These are phyloP conservation scores for Rhea americana DNA, from an alignment of 2,113 vertebrate species.

Conservation along the genomic window DNA sequence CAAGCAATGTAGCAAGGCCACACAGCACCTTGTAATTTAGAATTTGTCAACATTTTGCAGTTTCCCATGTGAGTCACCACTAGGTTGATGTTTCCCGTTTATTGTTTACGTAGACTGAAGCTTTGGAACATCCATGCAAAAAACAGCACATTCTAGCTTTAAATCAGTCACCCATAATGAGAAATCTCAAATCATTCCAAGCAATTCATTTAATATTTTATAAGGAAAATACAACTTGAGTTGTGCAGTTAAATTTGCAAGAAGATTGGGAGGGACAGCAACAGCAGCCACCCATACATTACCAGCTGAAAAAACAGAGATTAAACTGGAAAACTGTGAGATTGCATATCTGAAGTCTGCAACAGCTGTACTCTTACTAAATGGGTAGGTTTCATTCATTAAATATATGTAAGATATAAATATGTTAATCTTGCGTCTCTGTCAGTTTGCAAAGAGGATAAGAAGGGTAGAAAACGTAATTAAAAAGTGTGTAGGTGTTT, in stretches of 20 bases:
- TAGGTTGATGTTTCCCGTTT: constrained; percentile 42
- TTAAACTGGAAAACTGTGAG: constrained; percentile 21
- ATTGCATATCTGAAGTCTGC: constrained; percentile 2
- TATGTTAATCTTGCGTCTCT: constrained; percentile 59
- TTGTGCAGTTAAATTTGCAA: constrained; percentile 54
- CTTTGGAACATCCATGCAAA: constrained; percentile 25
- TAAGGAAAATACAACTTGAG: constrained; percentile 65
- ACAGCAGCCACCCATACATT: not conserved
- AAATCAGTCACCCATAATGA: constrained; percentile 62
- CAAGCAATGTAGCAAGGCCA: not conserved
- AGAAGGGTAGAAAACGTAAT: constrained; percentile 54
- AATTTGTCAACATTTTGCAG: constrained; percentile 38
- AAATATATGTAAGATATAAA: constrained; percentile 55
- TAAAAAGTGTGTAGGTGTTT: constrained; percentile 56
- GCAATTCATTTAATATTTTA: constrained; percentile 69
- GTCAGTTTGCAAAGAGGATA: constrained; percentile 42
- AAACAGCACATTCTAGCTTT: constrained; percentile 35
- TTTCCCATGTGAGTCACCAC: constrained; percentile 33
- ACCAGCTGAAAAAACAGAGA: constrained; percentile 9
- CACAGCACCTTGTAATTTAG: constrained; percentile 45
- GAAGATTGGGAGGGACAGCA: constrained; percentile 42
- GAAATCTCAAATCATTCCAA: constrained; percentile 62
- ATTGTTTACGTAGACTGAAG: constrained; percentile 52
- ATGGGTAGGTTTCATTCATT: constrained; percentile 65
- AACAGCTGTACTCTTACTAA: not conserved